These are phyloP conservation scores for Charadrius vociferus DNA, from an alignment of 2,113 vertebrate species.

Conservation along the genomic window DNA sequence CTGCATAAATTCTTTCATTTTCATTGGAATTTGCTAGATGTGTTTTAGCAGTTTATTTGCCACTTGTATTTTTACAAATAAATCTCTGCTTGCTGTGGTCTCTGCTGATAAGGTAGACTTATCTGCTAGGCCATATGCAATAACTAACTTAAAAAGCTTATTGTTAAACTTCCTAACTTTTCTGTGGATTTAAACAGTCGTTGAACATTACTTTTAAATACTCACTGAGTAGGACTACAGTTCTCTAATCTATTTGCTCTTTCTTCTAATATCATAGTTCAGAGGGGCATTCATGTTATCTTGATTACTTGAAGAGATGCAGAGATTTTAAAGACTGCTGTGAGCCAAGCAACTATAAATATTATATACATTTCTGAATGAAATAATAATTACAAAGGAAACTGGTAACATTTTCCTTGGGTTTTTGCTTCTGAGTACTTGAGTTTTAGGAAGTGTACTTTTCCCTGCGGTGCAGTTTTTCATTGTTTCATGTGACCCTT, in stretches of 20 bases:
- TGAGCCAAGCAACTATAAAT: slow-evolving; percentile 14
- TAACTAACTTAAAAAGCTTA: not conserved
- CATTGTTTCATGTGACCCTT: slow-evolving; percentile 70
- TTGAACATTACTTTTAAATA: not conserved
- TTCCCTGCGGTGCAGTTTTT: slow-evolving; percentile 42
- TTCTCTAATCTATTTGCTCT: not conserved
- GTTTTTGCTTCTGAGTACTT: slow-evolving; percentile 34
- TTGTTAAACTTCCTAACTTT: not conserved
- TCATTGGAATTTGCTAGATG: not conserved
- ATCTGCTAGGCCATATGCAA: not conserved
- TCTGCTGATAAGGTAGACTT: not conserved
- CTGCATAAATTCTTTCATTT: not conserved
- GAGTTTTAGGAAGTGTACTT: slow-evolving; percentile 62
- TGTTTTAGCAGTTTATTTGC: not conserved
- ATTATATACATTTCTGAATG: slow-evolving; percentile 62
- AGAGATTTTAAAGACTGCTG: slow-evolving; percentile 34
- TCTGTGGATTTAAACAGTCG: not conserved
- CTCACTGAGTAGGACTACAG: not conserved
- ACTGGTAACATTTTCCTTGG: slow-evolving; percentile 51
- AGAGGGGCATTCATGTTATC: slow-evolving; percentile 9
- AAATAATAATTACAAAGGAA: slow-evolving; percentile 49
- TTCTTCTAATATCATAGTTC: not conserved
- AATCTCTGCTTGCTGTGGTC: not conserved
- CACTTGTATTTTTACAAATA: not conserved
- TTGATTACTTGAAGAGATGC: slow-evolving; percentile 23